Evolutionary conservation across 1,140 invertebrate species (phyloP), one percentile per base, ranked within the genome.

Genomic region (Mylabris phalerata): DNA sequence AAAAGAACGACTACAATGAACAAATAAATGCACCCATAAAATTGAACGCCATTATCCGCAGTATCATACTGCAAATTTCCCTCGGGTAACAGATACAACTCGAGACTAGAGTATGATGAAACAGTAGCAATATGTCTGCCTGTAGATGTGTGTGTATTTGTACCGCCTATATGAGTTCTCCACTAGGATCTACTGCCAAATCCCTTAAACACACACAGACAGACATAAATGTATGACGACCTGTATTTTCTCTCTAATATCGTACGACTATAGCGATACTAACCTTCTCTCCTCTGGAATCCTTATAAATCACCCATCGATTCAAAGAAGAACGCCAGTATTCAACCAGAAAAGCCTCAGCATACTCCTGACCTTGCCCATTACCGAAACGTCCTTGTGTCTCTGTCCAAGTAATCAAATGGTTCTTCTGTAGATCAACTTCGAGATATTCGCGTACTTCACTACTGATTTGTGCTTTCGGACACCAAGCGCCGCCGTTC

Each of bases 401-500:
- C 67, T 93, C 91, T 0, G 93, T 90, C 73, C 83, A 87, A 0
- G 90, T 92, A 62, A 96, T 84, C 61, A 93, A 78, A 68, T 90
- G 88, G 62, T 90, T 80, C 48, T 78, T 77, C 4, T 79, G 79
- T 9, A 97, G 76, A 69, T 95, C 88, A 40, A 97, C 85, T 73
- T 97, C 90, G 42, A 97, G 76, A 71, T 86, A 96, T 71, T 96
- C 93, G 9, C 88, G 82, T 19, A 87, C 82, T 47, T 83, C 80
- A 13, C 80, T 81, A 61, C 82, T 82, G 59, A 90, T 88, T 64
- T 90, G 83, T 1, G 84, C 82, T 62, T 88, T 86, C 0, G 94
- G 93, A 76, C 94, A 97, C 94, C 94, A 97, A 0, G 94, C 93
- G 1, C 94, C 94, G 1, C 92, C 92, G 63, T 90, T 89, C 62